Conservation (phyloP, 2,888 invertebrate genomes). For the Dyspetes luteomarginatus region DNA sequence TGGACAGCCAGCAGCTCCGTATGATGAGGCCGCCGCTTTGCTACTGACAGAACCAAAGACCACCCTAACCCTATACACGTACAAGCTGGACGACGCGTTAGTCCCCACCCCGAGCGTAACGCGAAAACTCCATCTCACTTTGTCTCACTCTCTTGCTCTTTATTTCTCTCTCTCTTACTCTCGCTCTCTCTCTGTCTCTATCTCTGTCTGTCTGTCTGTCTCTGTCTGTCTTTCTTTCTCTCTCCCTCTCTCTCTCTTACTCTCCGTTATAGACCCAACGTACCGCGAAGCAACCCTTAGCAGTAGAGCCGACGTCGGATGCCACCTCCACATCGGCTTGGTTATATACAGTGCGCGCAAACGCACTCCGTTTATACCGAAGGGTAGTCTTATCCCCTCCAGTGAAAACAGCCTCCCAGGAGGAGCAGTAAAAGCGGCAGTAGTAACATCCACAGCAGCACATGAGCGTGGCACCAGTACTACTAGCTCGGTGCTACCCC, state of each 20-base stretch:
- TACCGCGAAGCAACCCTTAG: conserved; percentile 79
- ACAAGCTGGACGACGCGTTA: conserved; percentile 70
- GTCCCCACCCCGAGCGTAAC: conserved; percentile 65
- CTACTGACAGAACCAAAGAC: conserved; percentile 82
- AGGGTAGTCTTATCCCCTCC: conserved; percentile 83
- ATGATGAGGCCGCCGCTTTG: conserved; percentile 84
- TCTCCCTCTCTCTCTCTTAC: conserved; percentile 17
- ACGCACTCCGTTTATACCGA: conserved; percentile 79
- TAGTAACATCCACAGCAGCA: conserved; percentile 37
- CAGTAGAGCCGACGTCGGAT: conserved; percentile 75
- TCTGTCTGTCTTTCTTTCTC: neutral
- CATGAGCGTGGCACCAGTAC: conserved; percentile 51
- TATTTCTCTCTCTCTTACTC: conserved; percentile 8
- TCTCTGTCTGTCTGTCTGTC: conserved; percentile 16
- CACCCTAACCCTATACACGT: conserved; percentile 82
- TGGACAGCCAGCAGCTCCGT: conserved; percentile 82
- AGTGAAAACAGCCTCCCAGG: conserved; percentile 70
- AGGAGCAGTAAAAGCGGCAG: conserved; percentile 72
- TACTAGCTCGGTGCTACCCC: conserved; percentile 72
- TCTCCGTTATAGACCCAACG: conserved; percentile 70
- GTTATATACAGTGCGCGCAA: conserved; percentile 74
- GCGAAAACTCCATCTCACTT: conserved; percentile 63
- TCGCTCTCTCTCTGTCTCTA: conserved; percentile 34
- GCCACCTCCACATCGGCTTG: conserved; percentile 80
- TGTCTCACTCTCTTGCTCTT: conserved; percentile 34